phyloP scores from a whole-genome alignment of 2,888 invertebrate genomes.

The Ectemnius continuus region DNA sequence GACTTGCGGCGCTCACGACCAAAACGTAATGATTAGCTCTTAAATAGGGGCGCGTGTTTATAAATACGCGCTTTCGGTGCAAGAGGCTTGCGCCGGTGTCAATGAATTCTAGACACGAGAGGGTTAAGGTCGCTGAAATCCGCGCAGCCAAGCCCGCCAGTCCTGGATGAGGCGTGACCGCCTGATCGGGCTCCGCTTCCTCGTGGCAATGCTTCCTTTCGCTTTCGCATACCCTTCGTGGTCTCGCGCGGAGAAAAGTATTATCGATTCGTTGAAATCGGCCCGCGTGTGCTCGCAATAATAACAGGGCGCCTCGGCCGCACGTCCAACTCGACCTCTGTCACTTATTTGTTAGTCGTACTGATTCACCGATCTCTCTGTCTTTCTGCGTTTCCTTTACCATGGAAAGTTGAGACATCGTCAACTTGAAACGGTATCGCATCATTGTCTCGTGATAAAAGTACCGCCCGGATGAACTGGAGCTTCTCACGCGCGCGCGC shows the following conservation, averaged over 20 bases:
- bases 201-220: conserved; percentile 24
- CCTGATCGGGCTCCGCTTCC: not conserved
- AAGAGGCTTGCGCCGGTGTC: not conserved
- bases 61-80: conserved; percentile 8
- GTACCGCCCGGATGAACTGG: too few species aligned
- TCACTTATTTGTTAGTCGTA: too few species aligned
- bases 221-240: conserved; percentile 37
- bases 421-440: too few species aligned
- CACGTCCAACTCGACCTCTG: too few species aligned
- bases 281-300: conserved; percentile 15
- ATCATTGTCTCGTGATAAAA: too few species aligned
- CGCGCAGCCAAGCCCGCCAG: not conserved
- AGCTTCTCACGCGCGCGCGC: too few species aligned
- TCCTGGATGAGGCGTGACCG: not conserved
- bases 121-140: conserved; percentile 3
- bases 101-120: conserved; percentile 5
- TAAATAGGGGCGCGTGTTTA: conserved; percentile 9
- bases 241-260: conserved; percentile 21
- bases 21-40: conserved; percentile 7
- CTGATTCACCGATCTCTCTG: too few species aligned
- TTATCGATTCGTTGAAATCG: conserved; percentile 36
- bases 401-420: too few species aligned
- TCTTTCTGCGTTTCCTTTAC: too few species aligned
- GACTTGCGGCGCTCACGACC: not conserved
- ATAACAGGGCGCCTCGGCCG: not conserved